A percentile compares a stretch with the other conserved stretches of the same genome.
Conservation (phyloP, 2,113 vertebrate genomes). For the Saccopteryx leptura region DNA sequence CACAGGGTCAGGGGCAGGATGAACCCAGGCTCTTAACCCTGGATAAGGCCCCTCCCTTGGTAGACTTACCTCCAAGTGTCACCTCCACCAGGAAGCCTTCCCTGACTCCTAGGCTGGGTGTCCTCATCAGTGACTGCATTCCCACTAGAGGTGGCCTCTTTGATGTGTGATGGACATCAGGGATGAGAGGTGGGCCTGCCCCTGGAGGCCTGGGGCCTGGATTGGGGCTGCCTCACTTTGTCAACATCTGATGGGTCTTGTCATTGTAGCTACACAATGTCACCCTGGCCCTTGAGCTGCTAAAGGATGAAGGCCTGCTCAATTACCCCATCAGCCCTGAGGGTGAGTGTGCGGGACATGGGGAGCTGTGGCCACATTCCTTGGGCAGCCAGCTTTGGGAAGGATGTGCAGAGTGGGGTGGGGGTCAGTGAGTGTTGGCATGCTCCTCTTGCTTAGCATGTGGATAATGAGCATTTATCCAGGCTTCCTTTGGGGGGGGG, state of each 20-base stretch:
- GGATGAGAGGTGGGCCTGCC: not conserved
- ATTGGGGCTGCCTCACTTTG: not conserved
- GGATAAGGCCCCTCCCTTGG: not conserved
- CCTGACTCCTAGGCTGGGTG: accelerated
- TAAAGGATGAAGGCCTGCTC: constrained; percentile 89
- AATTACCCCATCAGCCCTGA: constrained; percentile 89
- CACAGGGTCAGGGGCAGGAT: accelerated
- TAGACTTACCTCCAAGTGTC: not conserved
- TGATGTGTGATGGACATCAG: accelerated
- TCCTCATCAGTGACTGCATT: not conserved
- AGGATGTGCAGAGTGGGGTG: accelerated
- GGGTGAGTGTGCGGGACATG: constrained; percentile 86
- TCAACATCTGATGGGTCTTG: not conserved
- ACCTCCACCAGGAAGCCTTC: constrained; percentile 20
- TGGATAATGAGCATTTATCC: accelerated
- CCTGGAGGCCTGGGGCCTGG: not conserved
- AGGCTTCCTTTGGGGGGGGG: not conserved
- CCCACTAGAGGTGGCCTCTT: not conserved
- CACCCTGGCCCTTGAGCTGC: constrained; percentile 93
- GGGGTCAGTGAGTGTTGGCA: accelerated
- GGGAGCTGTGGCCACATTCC: accelerated
- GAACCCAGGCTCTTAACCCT: not conserved
- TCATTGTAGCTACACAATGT: constrained; percentile 93
- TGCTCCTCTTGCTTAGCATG: not conserved
- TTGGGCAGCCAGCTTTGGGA: accelerated